A percentile compares a stretch with the other conserved stretches of the same genome.
These are phyloP conservation scores for Drosophila parthenogenetica DNA, from an alignment of 2,888 invertebrate genomes.

Conservation along the genomic window DNA sequence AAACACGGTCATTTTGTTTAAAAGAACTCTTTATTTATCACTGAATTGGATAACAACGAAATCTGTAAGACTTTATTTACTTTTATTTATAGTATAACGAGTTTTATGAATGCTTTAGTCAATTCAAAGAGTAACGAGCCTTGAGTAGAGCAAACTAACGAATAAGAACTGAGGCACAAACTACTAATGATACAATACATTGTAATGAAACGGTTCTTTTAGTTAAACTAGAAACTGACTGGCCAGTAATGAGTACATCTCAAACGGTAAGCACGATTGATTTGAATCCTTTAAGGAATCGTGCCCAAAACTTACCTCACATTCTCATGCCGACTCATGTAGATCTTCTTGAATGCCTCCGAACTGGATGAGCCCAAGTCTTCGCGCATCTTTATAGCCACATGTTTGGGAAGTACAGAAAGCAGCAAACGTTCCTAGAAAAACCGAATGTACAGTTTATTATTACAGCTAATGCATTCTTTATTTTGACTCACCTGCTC, in stretches of 20 bases:
- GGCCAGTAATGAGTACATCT: neutral
- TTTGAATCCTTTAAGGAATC: no score
- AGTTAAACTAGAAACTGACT: neutral
- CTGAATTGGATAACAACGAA: no score
- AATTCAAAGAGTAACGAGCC: neutral
- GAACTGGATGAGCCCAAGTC: constrained; percentile 96
- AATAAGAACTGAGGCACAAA: neutral
- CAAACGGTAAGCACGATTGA: neutral
- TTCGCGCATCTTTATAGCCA: constrained; percentile 98
- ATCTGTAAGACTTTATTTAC: no score
- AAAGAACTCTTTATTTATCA: no score
- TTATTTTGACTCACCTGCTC: constrained; percentile 91
- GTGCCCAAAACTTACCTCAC: constrained; percentile 89
- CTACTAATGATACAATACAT: no score
- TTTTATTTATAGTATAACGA: neutral
- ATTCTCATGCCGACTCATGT: constrained; percentile 98
- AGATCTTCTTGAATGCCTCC: constrained; percentile 97
- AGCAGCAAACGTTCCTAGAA: constrained; percentile 93
- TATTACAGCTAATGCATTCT: neutral
- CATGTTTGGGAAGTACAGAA: constrained; percentile 97
- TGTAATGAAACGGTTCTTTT: neutral
- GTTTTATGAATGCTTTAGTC: neutral
- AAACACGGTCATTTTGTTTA: no score
- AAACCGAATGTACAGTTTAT: neutral
- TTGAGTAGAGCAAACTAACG: neutral